These are phyloP conservation scores for Pampusana beccarii DNA, from an alignment of 2,113 vertebrate species.

Conservation along the genomic window DNA sequence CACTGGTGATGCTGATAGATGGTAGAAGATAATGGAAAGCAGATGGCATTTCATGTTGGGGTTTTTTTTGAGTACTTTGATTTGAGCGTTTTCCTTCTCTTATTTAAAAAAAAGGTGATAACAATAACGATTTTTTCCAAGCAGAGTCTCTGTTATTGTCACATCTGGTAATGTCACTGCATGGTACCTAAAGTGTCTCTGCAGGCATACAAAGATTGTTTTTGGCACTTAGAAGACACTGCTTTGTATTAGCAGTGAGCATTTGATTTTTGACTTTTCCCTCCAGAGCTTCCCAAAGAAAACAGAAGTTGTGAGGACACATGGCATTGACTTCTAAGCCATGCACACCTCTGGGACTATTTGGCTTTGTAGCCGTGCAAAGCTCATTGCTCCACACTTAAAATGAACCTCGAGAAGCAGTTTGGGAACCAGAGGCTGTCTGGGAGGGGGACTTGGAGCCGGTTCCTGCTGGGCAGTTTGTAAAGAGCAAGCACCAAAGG, in stretches of 20 bases:
- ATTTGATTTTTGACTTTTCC: background rate
- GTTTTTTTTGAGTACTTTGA: background rate
- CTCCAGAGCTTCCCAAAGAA: background rate
- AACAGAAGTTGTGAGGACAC: background rate
- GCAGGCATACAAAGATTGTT: accelerated
- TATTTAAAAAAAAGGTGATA: background rate
- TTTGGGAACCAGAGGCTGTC: background rate
- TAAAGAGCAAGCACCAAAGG: background rate
- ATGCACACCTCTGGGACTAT: background rate
- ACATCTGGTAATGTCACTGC: background rate
- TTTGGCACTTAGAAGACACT: background rate
- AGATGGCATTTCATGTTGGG: background rate
- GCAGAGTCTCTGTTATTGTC: background rate
- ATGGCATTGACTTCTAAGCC: background rate
- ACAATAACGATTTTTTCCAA: background rate
- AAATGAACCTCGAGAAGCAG: background rate
- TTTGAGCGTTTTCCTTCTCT: background rate
- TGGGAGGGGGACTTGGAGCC: background rate
- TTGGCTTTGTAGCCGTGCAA: background rate
- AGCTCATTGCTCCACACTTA: background rate
- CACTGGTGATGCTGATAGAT: background rate
- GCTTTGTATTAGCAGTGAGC: background rate
- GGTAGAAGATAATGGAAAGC: background rate
- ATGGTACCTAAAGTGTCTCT: background rate
- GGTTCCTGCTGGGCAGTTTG: background rate